These are phyloP conservation scores for Bradypodion ventrale DNA, from an alignment of 2,797 vertebrate genomes.

Conservation along the genomic window DNA sequence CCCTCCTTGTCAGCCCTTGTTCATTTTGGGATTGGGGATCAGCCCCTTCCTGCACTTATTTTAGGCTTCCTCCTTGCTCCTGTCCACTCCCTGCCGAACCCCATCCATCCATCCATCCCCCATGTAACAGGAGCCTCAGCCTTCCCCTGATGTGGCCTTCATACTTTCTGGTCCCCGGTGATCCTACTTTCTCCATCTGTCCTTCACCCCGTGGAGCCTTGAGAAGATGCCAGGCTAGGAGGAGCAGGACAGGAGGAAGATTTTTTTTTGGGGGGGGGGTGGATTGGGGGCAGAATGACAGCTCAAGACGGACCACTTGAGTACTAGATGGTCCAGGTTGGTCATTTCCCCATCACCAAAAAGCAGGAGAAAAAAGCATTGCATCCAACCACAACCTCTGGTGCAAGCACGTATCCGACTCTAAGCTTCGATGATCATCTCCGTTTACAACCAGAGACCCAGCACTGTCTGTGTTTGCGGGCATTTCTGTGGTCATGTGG, in stretches of 20 bases:
- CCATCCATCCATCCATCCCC: too few relatives aligned
- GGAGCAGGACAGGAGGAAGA: background rate
- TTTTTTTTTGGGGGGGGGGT: background rate
- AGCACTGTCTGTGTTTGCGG: too few relatives aligned
- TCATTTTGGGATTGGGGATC: too few relatives aligned
- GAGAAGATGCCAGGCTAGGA: background rate
- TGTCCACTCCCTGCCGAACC: background rate
- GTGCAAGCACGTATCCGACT: too few relatives aligned
- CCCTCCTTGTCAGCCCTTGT: background rate
- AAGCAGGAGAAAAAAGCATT: too few relatives aligned
- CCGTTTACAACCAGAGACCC: too few relatives aligned
- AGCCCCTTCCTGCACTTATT: background rate
- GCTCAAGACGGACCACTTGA: background rate
- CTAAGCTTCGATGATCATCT: too few relatives aligned
- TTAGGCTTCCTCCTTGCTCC: background rate
- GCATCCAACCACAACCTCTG: too few relatives aligned
- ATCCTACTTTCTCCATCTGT: conserved; percentile 26
- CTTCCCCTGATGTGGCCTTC: background rate
- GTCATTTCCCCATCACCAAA: too few relatives aligned
- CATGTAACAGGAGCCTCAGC: background rate
- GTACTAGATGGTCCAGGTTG: too few relatives aligned
- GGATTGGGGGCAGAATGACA: too few relatives aligned
- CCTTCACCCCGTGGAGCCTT: background rate
- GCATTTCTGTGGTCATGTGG: too few relatives aligned
- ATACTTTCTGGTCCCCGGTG: conserved; percentile 20